Percentiles rank a stretch among this genome's conserved stretches.
Conservation (phyloP, 2,797 vertebrate genomes). For the Hoplostethus mediterraneus region DNA sequence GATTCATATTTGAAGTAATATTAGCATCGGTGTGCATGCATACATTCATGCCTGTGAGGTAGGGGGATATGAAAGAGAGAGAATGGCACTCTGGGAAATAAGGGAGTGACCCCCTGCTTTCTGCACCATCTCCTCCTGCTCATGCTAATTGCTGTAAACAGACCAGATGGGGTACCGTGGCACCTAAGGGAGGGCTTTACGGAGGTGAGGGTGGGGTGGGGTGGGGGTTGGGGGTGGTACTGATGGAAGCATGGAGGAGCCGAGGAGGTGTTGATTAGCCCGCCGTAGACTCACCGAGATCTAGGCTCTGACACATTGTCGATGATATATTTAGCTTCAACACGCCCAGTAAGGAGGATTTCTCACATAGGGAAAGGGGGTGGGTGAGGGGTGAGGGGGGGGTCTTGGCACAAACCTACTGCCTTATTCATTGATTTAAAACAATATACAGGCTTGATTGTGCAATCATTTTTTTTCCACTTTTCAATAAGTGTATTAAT, state of each 20-base stretch:
- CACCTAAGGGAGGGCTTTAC: constrained; percentile 61
- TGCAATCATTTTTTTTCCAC: constrained; percentile 26
- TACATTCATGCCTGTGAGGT: neutral
- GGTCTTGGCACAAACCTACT: constrained; percentile 18
- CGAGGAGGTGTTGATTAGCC: constrained; percentile 68
- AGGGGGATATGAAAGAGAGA: constrained; percentile 16
- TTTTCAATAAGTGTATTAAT: constrained; percentile 31
- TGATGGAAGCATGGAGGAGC: constrained; percentile 9
- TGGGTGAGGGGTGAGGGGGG: neutral
- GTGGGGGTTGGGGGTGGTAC: constrained; percentile 6
- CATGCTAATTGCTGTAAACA: constrained; percentile 76
- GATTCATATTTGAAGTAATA: no score
- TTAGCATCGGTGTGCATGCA: constrained; percentile 8
- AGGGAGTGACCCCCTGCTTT: constrained; percentile 40
- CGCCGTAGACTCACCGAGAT: constrained; percentile 25
- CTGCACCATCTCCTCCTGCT: constrained; percentile 50
- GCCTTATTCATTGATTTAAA: neutral
- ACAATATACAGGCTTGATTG: constrained; percentile 1
- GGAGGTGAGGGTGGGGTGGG: constrained; percentile 30
- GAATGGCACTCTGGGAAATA: constrained; percentile 19
- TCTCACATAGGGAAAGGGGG: constrained; percentile 29
- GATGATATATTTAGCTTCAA: constrained; percentile 54
- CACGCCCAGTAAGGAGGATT: constrained; percentile 30
- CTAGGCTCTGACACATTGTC: constrained; percentile 23
- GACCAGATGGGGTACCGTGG: constrained; percentile 77